Percentiles rank a stretch among this genome's conserved stretches.
phyloP scores from a whole-genome alignment of 2,888 invertebrate species.

The Euplexia lucipara region DNA sequence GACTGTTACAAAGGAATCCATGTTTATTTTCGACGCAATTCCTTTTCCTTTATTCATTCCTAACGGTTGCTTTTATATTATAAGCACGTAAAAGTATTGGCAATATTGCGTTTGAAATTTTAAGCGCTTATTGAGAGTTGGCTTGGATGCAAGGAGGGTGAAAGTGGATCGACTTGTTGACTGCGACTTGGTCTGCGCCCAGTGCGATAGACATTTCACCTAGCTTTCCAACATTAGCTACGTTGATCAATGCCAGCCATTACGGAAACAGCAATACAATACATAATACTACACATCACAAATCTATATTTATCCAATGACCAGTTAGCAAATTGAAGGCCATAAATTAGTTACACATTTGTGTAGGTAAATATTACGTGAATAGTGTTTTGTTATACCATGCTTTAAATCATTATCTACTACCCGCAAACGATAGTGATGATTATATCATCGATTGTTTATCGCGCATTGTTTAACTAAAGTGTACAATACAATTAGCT shows the following conservation, averaged over 20 bases:
- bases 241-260: conserved; percentile 41
- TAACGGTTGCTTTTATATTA: conserved; percentile 16
- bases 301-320: conserved; percentile 46
- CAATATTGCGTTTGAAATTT: conserved; percentile 45
- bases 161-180: conserved; percentile 82
- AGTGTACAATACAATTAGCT: conserved; percentile 16
- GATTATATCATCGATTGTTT: conserved; percentile 53
- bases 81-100: conserved; percentile 42
- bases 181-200: conserved; percentile 69
- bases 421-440: conserved; percentile 40
- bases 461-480: conserved; percentile 50
- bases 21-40: conserved; percentile 31
- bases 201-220: conserved; percentile 74
- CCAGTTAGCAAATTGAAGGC: conserved; percentile 49
- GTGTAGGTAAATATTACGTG: conserved; percentile 38
- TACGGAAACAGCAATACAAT: conserved; percentile 42
- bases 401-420: conserved; percentile 43
- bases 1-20: conserved; percentile 41
- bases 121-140: conserved; percentile 41
- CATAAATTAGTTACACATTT: conserved; percentile 53
- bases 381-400: conserved; percentile 33
- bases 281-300: conserved; percentile 43
- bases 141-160: conserved; percentile 72
- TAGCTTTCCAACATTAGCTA: conserved; percentile 77
- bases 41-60: conserved; percentile 26